Conservation (phyloP, 1,140 invertebrate species). For the Microvelia longipes region DNA sequence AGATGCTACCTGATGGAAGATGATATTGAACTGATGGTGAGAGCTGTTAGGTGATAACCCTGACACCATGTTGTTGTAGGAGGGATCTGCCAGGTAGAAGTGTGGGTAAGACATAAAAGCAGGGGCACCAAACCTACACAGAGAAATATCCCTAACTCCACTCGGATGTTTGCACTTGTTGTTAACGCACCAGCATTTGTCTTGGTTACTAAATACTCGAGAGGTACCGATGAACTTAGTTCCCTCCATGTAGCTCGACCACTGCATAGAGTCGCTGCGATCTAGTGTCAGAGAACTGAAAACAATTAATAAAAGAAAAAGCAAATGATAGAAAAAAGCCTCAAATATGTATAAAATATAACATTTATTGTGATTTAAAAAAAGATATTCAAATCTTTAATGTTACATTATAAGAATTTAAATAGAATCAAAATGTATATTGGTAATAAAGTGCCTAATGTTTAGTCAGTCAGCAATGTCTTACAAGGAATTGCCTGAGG, state of each 20-base stretch:
- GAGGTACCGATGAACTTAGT: slow-evolving; percentile 31
- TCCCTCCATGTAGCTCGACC: neutral
- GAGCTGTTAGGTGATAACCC: slow-evolving; percentile 42
- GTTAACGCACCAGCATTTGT: slow-evolving; percentile 49
- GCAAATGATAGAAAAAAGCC: no score
- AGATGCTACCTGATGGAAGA: slow-evolving; percentile 41
- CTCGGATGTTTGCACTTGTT: slow-evolving; percentile 34
- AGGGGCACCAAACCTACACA: slow-evolving; percentile 42
- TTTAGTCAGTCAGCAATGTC: no score
- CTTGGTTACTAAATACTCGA: slow-evolving; percentile 34
- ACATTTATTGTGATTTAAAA: no score
- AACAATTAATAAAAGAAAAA: no score
- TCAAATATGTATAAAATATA: no score
- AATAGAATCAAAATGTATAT: no score
- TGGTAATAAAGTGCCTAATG: no score
- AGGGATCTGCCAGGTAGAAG: slow-evolving; percentile 46
- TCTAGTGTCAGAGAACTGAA: neutral
- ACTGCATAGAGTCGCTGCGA: neutral
- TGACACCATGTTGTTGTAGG: slow-evolving; percentile 35
- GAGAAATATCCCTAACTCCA: slow-evolving; percentile 32
- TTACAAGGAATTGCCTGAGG: no score
- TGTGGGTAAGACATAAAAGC: slow-evolving; percentile 54
- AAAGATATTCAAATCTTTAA: no score
- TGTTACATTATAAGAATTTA: no score
- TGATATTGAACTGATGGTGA: slow-evolving; percentile 41